A percentile compares a stretch with the other conserved stretches of the same genome.
Conservation (phyloP, 2,797 vertebrate species). For the Phalloptychus januarius region DNA sequence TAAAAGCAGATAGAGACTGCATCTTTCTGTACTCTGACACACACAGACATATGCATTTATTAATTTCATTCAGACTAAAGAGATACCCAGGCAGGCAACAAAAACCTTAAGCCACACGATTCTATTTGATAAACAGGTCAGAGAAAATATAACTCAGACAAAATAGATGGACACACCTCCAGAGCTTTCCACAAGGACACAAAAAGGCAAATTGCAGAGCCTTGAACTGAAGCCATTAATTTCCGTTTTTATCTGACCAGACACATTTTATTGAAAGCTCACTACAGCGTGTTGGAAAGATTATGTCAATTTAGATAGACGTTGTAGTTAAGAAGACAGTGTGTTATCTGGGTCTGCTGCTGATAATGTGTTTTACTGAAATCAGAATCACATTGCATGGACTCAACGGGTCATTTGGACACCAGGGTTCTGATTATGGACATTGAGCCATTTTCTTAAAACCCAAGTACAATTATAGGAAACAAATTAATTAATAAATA, state of each 20-base stretch:
- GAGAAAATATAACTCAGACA: conserved; percentile 38
- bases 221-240: conserved; percentile 20
- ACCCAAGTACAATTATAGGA: conserved; percentile 39
- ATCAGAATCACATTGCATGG: conserved; percentile 18
- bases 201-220: conserved; percentile 3
- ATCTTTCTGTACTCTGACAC: conserved; percentile 20
- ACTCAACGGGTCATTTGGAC: conserved; percentile 6
- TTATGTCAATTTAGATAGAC: conserved; percentile 31
- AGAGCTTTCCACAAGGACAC: conserved; percentile 33
- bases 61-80: conserved; percentile 31
- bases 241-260: not conserved
- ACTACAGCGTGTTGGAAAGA: conserved; percentile 16
- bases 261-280: conserved; percentile 35
- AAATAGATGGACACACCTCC: conserved; percentile 28
- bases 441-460: conserved; percentile 37
- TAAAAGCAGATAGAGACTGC: conserved; percentile 49
- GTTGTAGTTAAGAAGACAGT: conserved; percentile 29
- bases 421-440: conserved; percentile 30
- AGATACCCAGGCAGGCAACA: conserved; percentile 45
- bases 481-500: conserved; percentile 53
- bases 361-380: conserved; percentile 22
- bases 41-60: conserved; percentile 18
- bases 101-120: conserved; percentile 36
- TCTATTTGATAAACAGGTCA: conserved; percentile 61
- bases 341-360: conserved; percentile 28